These are phyloP conservation scores for Emberiza fucata DNA, from an alignment of 2,113 vertebrate genomes.

Conservation along the genomic window DNA sequence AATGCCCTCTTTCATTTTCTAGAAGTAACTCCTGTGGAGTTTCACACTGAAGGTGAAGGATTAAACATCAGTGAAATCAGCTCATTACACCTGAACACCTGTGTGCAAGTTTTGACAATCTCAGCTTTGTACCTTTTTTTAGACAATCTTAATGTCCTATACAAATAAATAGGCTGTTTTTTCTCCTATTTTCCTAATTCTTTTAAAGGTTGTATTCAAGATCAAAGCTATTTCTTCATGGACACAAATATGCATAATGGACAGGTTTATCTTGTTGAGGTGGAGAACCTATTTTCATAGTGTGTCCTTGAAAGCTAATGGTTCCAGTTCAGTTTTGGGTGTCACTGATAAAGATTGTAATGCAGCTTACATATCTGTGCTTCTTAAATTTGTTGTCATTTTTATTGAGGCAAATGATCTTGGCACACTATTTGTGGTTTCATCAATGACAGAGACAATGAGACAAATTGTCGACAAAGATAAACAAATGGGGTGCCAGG, in stretches of 20 bases:
- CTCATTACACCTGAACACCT: neutral
- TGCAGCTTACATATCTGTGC: neutral
- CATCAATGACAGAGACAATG: conserved; percentile 36
- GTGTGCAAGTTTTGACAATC: neutral
- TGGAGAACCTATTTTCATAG: conserved; percentile 1
- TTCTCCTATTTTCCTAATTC: neutral
- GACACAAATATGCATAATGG: neutral
- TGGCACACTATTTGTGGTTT: conserved; percentile 40
- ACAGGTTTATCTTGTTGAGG: conserved; percentile 34
- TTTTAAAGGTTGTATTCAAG: neutral
- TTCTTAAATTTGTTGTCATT: conserved; percentile 36
- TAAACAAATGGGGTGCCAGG: conserved; percentile 40
- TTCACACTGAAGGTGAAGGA: neutral
- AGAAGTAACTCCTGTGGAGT: neutral
- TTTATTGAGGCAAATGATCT: conserved; percentile 33
- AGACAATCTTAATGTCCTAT: neutral
- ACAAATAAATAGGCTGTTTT: neutral
- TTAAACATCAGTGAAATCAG: neutral
- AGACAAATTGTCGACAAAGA: conserved; percentile 35
- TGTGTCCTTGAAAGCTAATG: conserved; percentile 8
- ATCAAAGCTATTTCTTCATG: conserved; percentile 16
- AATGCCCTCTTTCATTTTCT: neutral
- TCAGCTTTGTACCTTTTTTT: neutral
- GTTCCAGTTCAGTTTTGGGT: neutral
- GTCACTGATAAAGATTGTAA: neutral